A percentile compares a stretch with the other conserved stretches of the same genome.
phyloP scores from a whole-genome alignment of 1,140 invertebrate species.

The Antheraea mylitta region DNA sequence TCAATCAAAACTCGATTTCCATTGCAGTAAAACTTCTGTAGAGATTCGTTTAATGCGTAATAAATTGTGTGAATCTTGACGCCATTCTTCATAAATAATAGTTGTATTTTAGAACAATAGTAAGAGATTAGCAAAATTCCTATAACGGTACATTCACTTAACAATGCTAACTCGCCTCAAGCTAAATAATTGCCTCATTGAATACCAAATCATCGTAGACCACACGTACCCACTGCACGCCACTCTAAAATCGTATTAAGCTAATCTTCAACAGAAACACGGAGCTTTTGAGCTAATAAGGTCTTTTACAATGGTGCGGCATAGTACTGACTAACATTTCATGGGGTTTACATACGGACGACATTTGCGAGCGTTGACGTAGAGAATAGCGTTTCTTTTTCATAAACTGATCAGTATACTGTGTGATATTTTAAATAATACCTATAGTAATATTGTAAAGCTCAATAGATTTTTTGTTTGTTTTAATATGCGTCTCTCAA shows the following conservation, averaged over 20 bases:
- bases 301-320: slow-evolving; percentile 40
- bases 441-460: no score
- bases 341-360: not conserved
- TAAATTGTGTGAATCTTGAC: not conserved
- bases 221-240: slow-evolving; percentile 52
- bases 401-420: no score
- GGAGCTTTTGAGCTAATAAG: slow-evolving; percentile 50
- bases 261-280: slow-evolving; percentile 46
- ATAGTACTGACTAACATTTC: slow-evolving; percentile 4
- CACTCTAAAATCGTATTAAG: slow-evolving; percentile 50
- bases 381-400: not conserved
- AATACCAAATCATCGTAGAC: slow-evolving; percentile 54
- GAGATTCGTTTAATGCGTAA: not conserved
- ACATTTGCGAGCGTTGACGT: not conserved
- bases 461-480: no score
- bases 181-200: slow-evolving; percentile 51
- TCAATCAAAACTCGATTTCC: no score
- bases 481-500: no score
- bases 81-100: not conserved
- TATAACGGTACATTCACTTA: slow-evolving; percentile 8
- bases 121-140: slow-evolving; percentile 1
- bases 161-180: slow-evolving; percentile 3
- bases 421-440: no score
- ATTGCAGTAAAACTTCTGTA: no score
- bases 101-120: not conserved